Conservation (phyloP, 2,888 invertebrate species). For the Hipparchia sbordonii region DNA sequence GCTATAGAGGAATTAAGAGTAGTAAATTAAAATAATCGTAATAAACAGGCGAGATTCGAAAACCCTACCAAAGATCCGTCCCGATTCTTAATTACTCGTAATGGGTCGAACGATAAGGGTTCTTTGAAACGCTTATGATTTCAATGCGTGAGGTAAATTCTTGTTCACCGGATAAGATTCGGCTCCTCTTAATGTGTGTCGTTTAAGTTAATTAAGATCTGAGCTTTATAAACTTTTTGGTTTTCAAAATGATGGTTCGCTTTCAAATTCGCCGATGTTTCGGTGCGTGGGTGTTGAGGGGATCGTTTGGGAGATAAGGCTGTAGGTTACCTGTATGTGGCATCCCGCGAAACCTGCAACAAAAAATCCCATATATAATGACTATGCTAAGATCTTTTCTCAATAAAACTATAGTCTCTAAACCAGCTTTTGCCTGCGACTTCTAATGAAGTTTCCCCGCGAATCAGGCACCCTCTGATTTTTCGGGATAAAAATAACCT, state of each 20-base stretch:
- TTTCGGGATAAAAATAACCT: no score
- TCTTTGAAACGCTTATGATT: constrained; percentile 81
- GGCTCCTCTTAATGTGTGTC: constrained; percentile 55
- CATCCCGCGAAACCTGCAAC: constrained; percentile 57
- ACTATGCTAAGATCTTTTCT: not conserved
- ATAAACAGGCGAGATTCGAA: constrained; percentile 2
- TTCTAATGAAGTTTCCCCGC: no score
- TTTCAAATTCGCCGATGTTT: constrained; percentile 39
- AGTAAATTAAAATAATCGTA: constrained; percentile 2
- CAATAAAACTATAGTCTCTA: not conserved
- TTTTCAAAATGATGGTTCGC: constrained; percentile 28
- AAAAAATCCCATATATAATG: constrained; percentile 32
- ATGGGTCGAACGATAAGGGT: constrained; percentile 61
- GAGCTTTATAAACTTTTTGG: constrained; percentile 44
- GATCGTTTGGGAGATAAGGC: constrained; percentile 30
- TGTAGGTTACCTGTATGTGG: constrained; percentile 70
- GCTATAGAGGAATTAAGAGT: not conserved
- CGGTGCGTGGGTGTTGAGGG: constrained; percentile 38
- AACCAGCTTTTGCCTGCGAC: no score
- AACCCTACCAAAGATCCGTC: constrained; percentile 63
- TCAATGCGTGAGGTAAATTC: constrained; percentile 77
- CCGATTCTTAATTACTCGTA: constrained; percentile 80
- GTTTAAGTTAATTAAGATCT: constrained; percentile 74
- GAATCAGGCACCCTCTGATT: no score
- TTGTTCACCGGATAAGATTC: constrained; percentile 47